phyloP scores from a whole-genome alignment of 2,888 invertebrate species.

The Morinoia aosen region DNA sequence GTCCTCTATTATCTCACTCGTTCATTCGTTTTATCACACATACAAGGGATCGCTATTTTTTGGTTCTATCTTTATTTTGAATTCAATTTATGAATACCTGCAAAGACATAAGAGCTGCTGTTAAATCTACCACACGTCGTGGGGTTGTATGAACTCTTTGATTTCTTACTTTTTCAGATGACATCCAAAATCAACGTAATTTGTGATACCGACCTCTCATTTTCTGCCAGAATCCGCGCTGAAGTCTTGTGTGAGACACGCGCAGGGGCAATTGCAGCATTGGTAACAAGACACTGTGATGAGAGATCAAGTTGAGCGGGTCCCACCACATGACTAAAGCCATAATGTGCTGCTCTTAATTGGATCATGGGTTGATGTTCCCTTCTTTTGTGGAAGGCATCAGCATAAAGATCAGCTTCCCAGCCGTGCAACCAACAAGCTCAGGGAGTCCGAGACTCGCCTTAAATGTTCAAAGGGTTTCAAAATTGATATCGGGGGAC shows the following conservation, averaged over 20 bases:
- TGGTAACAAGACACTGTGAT: constrained; percentile 28
- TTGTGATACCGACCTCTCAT: not conserved
- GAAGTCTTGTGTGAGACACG: not conserved
- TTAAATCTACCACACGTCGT: not conserved
- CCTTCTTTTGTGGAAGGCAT: constrained; percentile 40
- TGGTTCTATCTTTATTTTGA: not conserved
- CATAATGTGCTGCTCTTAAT: constrained; percentile 43
- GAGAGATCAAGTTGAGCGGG: constrained; percentile 32
- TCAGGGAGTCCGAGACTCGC: not conserved
- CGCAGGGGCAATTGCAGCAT: not conserved
- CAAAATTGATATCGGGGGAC: constrained; percentile 41
- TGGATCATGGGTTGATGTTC: constrained; percentile 44
- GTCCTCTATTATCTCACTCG: not conserved
- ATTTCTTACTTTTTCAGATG: not conserved
- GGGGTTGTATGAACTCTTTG: no score
- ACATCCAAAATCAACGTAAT: not conserved
- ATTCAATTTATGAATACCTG: not conserved
- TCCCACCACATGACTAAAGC: constrained; percentile 41
- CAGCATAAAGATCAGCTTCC: constrained; percentile 3
- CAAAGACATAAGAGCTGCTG: not conserved
- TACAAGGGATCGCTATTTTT: not conserved
- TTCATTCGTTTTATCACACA: not conserved
- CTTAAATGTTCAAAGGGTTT: constrained; percentile 19
- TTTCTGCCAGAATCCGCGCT: not conserved
- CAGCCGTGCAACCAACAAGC: not conserved